Evolutionary conservation across 1,140 invertebrate genomes (phyloP), one percentile per base, ranked within the genome.

Genomic region (Formica selysi): DNA sequence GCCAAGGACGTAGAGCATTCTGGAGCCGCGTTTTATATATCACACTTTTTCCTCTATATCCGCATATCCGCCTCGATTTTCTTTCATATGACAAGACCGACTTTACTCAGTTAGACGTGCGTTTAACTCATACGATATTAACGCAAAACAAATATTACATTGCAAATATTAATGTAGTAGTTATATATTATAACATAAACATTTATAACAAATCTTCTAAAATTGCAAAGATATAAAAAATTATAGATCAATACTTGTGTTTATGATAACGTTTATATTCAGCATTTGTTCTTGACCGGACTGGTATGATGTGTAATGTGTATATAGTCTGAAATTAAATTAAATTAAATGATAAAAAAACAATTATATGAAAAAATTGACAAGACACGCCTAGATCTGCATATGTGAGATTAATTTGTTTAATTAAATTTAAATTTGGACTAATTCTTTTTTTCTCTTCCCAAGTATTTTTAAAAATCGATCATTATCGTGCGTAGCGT

Each of bases 1-100:
- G 85, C 76, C 87, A 88, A 88, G 76, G 85, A 88, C 71, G 65
- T 26, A 41, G 29, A 71, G 57, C 71, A 29, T 73, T 78, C 79
- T 87, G 71, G 65, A 84, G 71, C 65, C 85, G 51, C 51, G 64
- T 76, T 88, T 88, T 68, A 76, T 83, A 64, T 51, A 16, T 70
- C 57, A 48, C 61, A 13, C 87, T 86, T 73, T 68, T 83, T 86
- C 78, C 54, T n/a, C 36, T n/a, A 59, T 64, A 61, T 78, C 57
- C 73, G 57, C 65, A 88, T 76, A 84, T 76, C 73, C 36, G 61
- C 68, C 68, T 83, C 68, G 54, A 57, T 73, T 32, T 38, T 41
- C 22, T 57, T 51, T 51, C 36, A 22, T 32, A 83, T 83, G 54
- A 61, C 19, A n/a, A 68, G 64, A 29, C 13, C 62, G 41, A 44